Evolutionary conservation across 2,888 invertebrate genomes (phyloP), one percentile per base, ranked within the genome.

Genomic region (Boloria selene): DNA sequence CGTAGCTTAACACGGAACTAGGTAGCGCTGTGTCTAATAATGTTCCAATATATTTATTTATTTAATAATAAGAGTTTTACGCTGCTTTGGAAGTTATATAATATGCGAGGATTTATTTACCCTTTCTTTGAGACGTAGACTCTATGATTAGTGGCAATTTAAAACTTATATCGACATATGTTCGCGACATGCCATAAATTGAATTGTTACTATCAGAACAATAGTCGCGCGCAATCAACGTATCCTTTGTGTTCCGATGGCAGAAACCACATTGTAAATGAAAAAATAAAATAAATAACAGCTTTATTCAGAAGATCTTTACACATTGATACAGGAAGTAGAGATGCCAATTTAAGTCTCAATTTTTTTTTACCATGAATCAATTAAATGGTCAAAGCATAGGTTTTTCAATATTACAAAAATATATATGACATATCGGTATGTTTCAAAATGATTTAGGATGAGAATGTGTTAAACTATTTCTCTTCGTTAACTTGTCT

Each of bases 171-270:
- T 51, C 64, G 16, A 47, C 31, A 38, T 38, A 38, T 64, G 58
- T 47, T 64, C 26, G 31, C 64, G 51, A 45, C 64, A 38, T 42
- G 67, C 42, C 47, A 49, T 54, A 67, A 67, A 67, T 67, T 58
- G 64, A 64, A 64, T 67, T 59, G 63, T 42, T 64, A 53, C 64
- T 63, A 58, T 59, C 64, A 64, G 64, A 64, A 67, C 67, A 64
- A 63, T 64, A 50, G 67, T 64, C 64, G 51, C 67, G 50, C 56
- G 49, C 67, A 67, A 67, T 63, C 63, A 63, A 67, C 61, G 65
- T 26, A 31, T 54, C 26, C 53, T 67, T 67, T 64, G 64, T 67
- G 45, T 26, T 42, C 17, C 63, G 42, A 13, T 49, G 18, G 52
- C 45, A 13, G 52, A 58, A 58, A 62, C 66, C 62, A 47, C 66